Evolutionary conservation across 2,797 vertebrate genomes (phyloP), one percentile per base, ranked within the genome.

Genomic region (Selene dorsalis): DNA sequence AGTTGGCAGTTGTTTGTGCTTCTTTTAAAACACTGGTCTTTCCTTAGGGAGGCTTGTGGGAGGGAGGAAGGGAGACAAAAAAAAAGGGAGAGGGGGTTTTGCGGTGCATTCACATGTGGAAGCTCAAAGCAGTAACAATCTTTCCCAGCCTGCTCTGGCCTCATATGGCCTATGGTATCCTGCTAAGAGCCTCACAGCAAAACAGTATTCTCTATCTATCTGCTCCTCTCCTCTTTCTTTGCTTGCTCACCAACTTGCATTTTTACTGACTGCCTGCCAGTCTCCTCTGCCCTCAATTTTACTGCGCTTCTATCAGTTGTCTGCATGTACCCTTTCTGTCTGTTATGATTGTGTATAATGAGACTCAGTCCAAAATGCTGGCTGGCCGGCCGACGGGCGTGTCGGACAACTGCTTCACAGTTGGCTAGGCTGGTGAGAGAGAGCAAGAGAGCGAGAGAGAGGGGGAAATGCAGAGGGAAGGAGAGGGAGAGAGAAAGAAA

Each of bases 361-460:
- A 92, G 89, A 88, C 73, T 80, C 64, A 66, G 84, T 84, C 90
- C 91, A 92, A 77, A 86, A 53, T 83, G 88, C 87, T 88, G 93
- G 84, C 91, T 92, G 93, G 89, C 88, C 91, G 77, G 69, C 84
- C 85, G 88, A 90, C 83, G 87, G 90, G 90, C 82, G 83, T 92
- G 91, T 90, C 93, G 93, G 93, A 92, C 92, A 92, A 93, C 93
- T 88, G 91, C 92, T 93, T 88, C 90, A 93, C 87, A 92, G 89
- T 92, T 93, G 88, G 92, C 85, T 79, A 61, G 82, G 86, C 81
- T 73, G 85, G 86, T 84, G 85, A 87, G 79, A 78, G 84, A 78
- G 75, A 59, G 75, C 50, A 80, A 80, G 56, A 43, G 74, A 78
- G 62, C 58, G 79, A 66, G 59, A 68, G 73, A 53, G 76, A 61